Evolutionary conservation across 2,888 invertebrate species (phyloP).

Genomic region (Andrena marginata): DNA sequence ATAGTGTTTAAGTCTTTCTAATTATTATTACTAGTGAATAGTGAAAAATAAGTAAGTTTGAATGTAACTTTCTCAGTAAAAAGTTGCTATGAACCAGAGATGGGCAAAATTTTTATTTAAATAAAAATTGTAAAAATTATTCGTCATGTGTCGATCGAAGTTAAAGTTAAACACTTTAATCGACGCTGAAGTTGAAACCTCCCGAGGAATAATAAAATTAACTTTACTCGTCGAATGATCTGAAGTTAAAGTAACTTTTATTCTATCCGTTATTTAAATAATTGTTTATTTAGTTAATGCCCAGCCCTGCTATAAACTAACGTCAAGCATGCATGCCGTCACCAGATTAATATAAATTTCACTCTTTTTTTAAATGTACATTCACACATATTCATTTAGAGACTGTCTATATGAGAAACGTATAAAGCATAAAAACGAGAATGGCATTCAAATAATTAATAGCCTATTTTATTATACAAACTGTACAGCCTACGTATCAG

Average conservation of each 20-base stretch:
- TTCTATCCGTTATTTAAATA: too few species aligned
- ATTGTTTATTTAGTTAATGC: too few species aligned
- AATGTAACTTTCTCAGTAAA: constrained; percentile 34
- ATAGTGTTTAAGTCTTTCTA: background rate
- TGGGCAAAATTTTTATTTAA: too few species aligned
- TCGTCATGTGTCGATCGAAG: too few species aligned
- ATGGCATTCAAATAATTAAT: constrained; percentile 44
- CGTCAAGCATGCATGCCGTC: constrained; percentile 68
- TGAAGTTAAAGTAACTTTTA: too few species aligned
- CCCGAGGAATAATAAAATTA: too few species aligned
- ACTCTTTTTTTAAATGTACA: constrained; percentile 3
- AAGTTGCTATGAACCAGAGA: constrained; percentile 5
- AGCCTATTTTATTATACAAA: constrained; percentile 41
- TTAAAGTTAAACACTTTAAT: too few species aligned
- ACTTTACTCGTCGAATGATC: too few species aligned
- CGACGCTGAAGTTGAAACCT: too few species aligned
- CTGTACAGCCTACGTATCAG: constrained; percentile 31
- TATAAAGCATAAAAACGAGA: constrained; percentile 44
- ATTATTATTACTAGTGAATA: background rate
- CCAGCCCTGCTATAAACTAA: constrained; percentile 4
- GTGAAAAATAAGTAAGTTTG: constrained; percentile 13
- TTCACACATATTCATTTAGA: constrained; percentile 9
- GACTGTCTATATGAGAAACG: constrained; percentile 17
- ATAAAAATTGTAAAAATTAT: too few species aligned
- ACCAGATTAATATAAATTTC: constrained; percentile 47